These are phyloP conservation scores for Theodoxus fluviatilis DNA, from an alignment of 2,888 invertebrate species.

Conservation along the genomic window DNA sequence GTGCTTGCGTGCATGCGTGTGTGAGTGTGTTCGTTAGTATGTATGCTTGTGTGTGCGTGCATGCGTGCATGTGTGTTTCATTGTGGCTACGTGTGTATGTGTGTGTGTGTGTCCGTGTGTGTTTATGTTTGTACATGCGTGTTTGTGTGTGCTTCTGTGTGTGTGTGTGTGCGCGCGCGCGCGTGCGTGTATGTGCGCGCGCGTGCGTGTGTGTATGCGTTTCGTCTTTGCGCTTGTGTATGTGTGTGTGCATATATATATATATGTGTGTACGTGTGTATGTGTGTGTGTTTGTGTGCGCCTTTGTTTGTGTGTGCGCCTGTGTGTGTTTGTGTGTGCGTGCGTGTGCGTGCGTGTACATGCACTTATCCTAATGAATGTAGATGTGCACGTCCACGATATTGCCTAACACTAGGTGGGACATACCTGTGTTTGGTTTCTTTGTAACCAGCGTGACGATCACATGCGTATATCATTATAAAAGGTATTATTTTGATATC, in stretches of 20 bases:
- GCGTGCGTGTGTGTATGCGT: not conserved
- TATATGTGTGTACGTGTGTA: slow-evolving; percentile 1
- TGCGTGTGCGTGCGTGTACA: not conserved
- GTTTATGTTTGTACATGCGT: not conserved
- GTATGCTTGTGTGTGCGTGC: not conserved
- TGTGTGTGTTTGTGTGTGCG: not conserved
- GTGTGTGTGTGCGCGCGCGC: not conserved
- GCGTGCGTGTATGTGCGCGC: not conserved
- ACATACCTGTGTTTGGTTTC: too few species aligned
- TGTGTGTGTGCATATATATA: slow-evolving; percentile 3
- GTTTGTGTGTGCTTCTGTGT: not conserved
- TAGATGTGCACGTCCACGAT: too few species aligned
- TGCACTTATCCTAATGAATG: too few species aligned
- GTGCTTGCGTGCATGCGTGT: not conserved
- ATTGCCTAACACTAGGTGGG: too few species aligned
- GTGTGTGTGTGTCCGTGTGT: slow-evolving; percentile 15
- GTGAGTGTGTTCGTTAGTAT: not conserved
- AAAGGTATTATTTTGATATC: too few species aligned
- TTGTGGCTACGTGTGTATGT: not conserved
- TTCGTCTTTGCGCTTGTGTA: not conserved
- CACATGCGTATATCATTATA: too few species aligned
- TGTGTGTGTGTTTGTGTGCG: not conserved
- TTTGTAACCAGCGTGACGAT: too few species aligned
- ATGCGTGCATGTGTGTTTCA: not conserved
- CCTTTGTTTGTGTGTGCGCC: not conserved